Conservation (phyloP, 2,113 vertebrate species). For the Micronycteris hirsuta region DNA sequence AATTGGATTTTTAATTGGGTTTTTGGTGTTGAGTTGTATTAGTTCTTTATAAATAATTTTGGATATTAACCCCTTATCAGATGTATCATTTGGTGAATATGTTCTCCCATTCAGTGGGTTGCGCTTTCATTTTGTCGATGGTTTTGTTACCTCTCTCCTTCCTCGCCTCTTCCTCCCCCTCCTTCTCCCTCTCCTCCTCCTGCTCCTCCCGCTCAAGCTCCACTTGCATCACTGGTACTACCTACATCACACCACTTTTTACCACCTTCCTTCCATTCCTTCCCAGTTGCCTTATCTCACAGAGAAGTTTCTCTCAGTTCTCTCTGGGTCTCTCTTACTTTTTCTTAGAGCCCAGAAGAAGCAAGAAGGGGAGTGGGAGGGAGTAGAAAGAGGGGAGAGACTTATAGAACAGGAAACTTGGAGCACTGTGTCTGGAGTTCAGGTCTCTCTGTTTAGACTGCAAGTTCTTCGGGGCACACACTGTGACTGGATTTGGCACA, state of each 20-base stretch:
- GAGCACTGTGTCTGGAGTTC: not conserved
- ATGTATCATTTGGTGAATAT: not conserved
- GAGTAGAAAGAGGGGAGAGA: too few species aligned
- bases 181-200: not conserved
- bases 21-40: not conserved
- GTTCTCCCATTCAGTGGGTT: not conserved
- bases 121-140: not conserved
- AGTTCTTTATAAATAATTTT: too few species aligned
- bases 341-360: not conserved
- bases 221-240: not conserved
- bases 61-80: not conserved
- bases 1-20: not conserved
- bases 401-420: not conserved
- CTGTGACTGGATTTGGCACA: not conserved
- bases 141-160: not conserved
- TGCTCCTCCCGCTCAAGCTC: not conserved
- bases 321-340: not conserved
- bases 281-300: not conserved
- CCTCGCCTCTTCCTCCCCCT: not conserved
- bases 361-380: not conserved
- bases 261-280: not conserved
- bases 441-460: not conserved
- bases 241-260: not conserved
- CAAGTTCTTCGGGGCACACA: not conserved
- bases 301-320: not conserved